A percentile compares a stretch with the other conserved stretches of the same genome.
Evolutionary conservation across 2,888 invertebrate species (phyloP).

Genomic region (Galerucella nymphaeae): DNA sequence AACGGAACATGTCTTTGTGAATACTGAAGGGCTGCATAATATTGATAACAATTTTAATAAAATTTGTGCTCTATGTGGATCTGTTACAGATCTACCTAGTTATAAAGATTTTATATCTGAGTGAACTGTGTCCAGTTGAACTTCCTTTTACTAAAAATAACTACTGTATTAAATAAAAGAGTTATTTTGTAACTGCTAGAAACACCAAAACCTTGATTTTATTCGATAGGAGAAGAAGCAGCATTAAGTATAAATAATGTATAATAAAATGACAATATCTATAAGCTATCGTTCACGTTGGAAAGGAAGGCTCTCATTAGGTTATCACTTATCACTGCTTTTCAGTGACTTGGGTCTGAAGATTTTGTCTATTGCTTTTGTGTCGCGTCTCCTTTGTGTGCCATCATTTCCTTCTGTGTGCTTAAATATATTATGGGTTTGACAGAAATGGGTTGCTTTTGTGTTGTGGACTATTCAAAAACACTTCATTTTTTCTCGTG

Average conservation of each 20-base stretch:
- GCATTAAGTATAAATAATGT: not conserved
- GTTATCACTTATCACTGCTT: constrained; percentile 25
- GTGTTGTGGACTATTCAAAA: not conserved
- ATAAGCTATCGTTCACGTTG: constrained; percentile 19
- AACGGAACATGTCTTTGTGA: no score
- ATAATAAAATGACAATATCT: constrained; percentile 12
- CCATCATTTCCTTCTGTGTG: constrained; percentile 14
- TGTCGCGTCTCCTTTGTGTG: constrained; percentile 21
- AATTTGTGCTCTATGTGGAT: no score
- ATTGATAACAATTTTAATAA: no score
- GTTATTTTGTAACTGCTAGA: no score
- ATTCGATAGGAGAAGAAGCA: not conserved
- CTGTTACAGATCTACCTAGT: no score
- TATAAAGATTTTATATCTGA: no score
- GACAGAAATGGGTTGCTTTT: not conserved
- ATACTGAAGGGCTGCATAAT: no score
- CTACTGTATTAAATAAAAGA: no score
- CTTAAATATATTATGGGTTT: not conserved
- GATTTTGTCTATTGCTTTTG: constrained; percentile 23
- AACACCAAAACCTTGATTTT: no score
- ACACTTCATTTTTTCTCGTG: not conserved
- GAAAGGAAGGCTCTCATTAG: constrained; percentile 27
- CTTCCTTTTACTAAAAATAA: no score
- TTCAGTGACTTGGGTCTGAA: constrained; percentile 5
- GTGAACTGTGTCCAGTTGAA: no score